Conservation (phyloP, 2,888 invertebrate species). For the Apamea sordens region DNA sequence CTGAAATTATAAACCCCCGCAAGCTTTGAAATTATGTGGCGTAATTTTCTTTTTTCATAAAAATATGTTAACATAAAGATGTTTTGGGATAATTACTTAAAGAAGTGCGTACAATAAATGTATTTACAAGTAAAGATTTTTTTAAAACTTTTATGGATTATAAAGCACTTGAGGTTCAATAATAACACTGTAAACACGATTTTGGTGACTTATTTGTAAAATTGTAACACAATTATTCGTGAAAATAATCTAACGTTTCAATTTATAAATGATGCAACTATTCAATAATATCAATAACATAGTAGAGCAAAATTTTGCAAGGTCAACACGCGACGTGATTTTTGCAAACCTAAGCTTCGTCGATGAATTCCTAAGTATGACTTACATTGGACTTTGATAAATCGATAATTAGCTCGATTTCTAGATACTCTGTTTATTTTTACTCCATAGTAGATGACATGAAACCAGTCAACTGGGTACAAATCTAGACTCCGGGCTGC, state of each 20-base stretch:
- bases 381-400: neutral
- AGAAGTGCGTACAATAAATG: neutral
- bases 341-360: slow-evolving; percentile 13
- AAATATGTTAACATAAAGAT: neutral
- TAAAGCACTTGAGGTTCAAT: neutral
- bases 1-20: neutral
- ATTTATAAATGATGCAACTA: slow-evolving; percentile 29
- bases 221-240: neutral
- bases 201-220: neutral
- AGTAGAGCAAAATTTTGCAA: neutral
- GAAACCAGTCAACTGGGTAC: neutral
- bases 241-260: neutral
- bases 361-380: neutral
- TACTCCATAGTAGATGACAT: neutral
- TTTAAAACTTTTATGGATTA: neutral
- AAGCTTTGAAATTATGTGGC: neutral
- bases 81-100: neutral
- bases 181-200: neutral
- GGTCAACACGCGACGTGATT: neutral
- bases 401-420: neutral
- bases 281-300: slow-evolving; percentile 11
- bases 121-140: neutral
- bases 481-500: neutral
- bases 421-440: neutral
- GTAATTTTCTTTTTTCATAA: neutral